Evolutionary conservation across 2,797 vertebrate species (phyloP).

Genomic region (Sebastes iracundus): DNA sequence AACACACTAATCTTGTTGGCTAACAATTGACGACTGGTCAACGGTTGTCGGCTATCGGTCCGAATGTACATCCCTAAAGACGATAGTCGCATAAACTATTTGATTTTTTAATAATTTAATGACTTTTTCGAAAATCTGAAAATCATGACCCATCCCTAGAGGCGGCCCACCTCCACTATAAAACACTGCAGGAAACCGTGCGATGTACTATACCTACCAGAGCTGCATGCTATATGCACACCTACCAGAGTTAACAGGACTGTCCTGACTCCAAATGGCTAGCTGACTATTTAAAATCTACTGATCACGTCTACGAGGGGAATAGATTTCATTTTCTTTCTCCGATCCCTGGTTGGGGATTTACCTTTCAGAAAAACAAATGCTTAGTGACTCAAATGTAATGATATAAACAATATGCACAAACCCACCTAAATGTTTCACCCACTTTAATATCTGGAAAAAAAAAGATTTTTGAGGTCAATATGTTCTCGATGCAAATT

Average conservation of each 20-base stretch:
- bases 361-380: neutral
- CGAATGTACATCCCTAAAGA: too few relatives aligned
- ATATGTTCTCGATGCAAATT: neutral
- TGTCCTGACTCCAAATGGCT: neutral
- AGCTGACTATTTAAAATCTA: neutral
- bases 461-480: neutral
- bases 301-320: neutral
- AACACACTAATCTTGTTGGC: too few relatives aligned
- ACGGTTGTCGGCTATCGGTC: too few relatives aligned
- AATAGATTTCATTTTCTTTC: neutral
- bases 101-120: rapidly evolving
- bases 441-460: neutral
- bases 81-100: too few relatives aligned
- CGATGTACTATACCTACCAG: too few relatives aligned
- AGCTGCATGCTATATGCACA: neutral
- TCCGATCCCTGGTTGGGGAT: neutral
- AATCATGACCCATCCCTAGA: neutral
- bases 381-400: neutral
- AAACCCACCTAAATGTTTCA: neutral
- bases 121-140: too few relatives aligned
- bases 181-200: neutral
- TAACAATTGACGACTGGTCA: too few relatives aligned
- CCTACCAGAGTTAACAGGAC: neutral
- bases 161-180: neutral
- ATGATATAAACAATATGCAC: neutral